Percentiles rank a stretch among this genome's conserved stretches.
phyloP scores from a whole-genome alignment of 2,888 invertebrate genomes.

The Patella ulyssiponensis region DNA sequence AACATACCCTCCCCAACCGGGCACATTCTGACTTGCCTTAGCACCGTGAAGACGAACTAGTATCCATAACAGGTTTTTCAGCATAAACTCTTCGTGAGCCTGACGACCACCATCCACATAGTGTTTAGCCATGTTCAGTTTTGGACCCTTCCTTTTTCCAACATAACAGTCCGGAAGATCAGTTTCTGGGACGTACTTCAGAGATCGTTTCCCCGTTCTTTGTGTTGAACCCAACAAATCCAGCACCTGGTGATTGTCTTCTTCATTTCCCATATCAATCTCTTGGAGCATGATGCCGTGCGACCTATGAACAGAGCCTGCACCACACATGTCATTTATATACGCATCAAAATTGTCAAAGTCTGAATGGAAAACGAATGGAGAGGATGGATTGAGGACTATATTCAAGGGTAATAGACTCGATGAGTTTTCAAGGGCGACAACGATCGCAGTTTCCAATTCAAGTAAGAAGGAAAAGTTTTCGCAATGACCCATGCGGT shows the following conservation, averaged over 20 bases:
- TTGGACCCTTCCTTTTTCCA: no score
- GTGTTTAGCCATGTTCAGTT: no score
- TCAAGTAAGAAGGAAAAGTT: slow-evolving; percentile 37
- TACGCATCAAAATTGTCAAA: slow-evolving; percentile 49
- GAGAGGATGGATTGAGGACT: slow-evolving; percentile 30
- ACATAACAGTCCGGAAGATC: no score
- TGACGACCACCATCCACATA: no score
- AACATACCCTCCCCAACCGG: slow-evolving; percentile 40
- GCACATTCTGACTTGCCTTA: slow-evolving; percentile 10
- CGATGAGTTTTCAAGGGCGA: slow-evolving; percentile 38
- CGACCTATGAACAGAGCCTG: slow-evolving; percentile 43
- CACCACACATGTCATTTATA: slow-evolving; percentile 38
- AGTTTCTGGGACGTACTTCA: no score
- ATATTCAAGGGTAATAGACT: slow-evolving; percentile 37
- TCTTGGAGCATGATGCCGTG: slow-evolving; percentile 54
- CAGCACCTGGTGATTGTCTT: no score
- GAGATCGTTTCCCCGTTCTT: no score
- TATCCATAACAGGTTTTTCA: no score
- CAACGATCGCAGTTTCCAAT: slow-evolving; percentile 39
- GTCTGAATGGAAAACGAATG: slow-evolving; percentile 48
- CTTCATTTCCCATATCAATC: slow-evolving; percentile 3
- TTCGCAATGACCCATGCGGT: slow-evolving; percentile 40
- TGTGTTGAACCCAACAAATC: no score
- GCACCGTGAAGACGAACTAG: no score
- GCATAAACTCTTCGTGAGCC: no score